phyloP scores from a whole-genome alignment of 2,113 vertebrate genomes.

The Chionodraco myersi region DNA sequence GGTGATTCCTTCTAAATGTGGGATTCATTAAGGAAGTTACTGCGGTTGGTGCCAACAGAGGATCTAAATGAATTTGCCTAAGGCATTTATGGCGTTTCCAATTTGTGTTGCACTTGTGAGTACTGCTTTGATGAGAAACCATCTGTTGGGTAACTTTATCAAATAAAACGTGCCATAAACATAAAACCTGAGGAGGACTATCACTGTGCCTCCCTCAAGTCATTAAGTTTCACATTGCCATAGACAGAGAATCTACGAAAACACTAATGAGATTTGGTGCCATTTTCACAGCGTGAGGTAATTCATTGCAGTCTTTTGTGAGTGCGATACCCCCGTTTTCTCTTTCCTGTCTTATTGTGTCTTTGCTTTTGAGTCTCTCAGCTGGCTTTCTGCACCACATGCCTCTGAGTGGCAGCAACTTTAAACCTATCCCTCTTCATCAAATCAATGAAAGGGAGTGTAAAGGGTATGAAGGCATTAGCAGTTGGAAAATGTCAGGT shows the following conservation, averaged over 20 bases:
- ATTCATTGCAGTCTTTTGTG: conserved; percentile 49
- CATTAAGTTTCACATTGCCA: conserved; percentile 59
- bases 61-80: conserved; percentile 34
- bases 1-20: conserved; percentile 28
- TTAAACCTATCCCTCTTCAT: conserved; percentile 49
- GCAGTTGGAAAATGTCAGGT: conserved; percentile 46
- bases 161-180: conserved; percentile 69
- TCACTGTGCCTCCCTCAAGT: conserved; percentile 59
- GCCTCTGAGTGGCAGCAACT: conserved; percentile 48
- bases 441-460: conserved; percentile 46
- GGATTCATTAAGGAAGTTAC: conserved; percentile 48
- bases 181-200: conserved; percentile 61
- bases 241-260: conserved; percentile 47
- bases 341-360: conserved; percentile 19
- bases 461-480: conserved; percentile 40
- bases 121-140: conserved; percentile 56
- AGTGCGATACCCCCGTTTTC: conserved; percentile 18
- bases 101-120: conserved; percentile 49
- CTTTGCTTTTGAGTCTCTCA: conserved; percentile 37
- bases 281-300: conserved; percentile 64
- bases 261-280: conserved; percentile 57
- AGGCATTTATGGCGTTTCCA: conserved; percentile 26
- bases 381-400: conserved; percentile 1
- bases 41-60: conserved; percentile 21
- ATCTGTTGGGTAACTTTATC: conserved; percentile 64